A percentile compares a stretch with the other conserved stretches of the same genome.
Evolutionary conservation across 2,888 invertebrate species (phyloP).

Genomic region (Ferrisia virgata): DNA sequence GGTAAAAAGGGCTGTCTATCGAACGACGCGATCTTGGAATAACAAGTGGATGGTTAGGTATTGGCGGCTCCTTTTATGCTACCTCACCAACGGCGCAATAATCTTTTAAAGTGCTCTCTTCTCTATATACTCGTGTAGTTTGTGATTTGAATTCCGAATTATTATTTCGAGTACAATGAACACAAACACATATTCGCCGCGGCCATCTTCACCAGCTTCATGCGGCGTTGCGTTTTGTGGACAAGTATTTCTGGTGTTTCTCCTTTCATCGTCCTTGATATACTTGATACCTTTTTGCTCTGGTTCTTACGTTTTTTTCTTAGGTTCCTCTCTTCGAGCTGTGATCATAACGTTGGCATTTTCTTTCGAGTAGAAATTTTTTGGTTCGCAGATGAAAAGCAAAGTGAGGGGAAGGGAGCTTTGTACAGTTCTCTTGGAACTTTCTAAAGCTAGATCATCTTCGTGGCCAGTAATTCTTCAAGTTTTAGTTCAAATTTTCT

Average conservation of each 20-base stretch:
- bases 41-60: conserved; percentile 41
- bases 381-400: conserved; percentile 39
- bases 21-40: conserved; percentile 42
- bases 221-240: neutral
- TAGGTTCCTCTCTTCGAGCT: neutral
- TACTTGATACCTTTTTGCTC: conserved; percentile 6
- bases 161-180: conserved; percentile 41
- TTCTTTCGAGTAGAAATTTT: neutral
- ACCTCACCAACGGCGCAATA: conserved; percentile 32
- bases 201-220: too few species aligned
- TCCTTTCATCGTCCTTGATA: conserved; percentile 1
- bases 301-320: neutral
- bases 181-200: neutral
- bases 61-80: conserved; percentile 43
- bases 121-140: neutral
- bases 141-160: conserved; percentile 44
- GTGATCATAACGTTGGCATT: neutral
- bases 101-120: conserved; percentile 39
- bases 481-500: too few species aligned
- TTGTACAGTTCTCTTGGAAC: conserved; percentile 48
- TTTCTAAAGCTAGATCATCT: too few species aligned
- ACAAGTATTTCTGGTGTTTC: conserved; percentile 38
- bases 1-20: conserved; percentile 34
- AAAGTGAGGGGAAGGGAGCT: too few species aligned
- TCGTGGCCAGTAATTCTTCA: too few species aligned